These are phyloP conservation scores for Sinocyclocheilus grahami DNA, from an alignment of 2,113 vertebrate genomes.

Conservation along the genomic window DNA sequence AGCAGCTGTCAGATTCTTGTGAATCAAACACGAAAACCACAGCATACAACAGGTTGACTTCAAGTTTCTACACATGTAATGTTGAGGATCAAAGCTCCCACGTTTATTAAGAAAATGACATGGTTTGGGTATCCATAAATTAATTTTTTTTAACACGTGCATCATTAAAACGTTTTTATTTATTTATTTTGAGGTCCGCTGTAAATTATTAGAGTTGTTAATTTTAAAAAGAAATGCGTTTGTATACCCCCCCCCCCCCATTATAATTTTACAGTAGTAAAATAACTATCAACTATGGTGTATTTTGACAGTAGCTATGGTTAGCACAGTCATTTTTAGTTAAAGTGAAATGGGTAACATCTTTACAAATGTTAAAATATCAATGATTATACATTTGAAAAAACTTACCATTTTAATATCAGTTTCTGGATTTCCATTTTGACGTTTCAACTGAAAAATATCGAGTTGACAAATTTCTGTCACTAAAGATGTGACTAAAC, in stretches of 20 bases:
- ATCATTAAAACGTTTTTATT: no score
- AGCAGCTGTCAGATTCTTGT: not conserved
- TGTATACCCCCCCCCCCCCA: no score
- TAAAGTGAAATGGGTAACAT: not conserved
- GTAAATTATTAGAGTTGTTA: not conserved
- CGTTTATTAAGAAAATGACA: not conserved
- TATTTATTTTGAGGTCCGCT: not conserved
- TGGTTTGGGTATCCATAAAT: not conserved
- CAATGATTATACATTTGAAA: not conserved
- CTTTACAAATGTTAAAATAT: not conserved
- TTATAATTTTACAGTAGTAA: no score
- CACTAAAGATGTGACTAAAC: constrained; percentile 8
- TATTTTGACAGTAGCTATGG: not conserved
- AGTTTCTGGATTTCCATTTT: not conserved
- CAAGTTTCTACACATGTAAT: not conserved
- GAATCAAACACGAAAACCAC: not conserved
- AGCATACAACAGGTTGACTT: not conserved
- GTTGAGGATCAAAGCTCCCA: not conserved
- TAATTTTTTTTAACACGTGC: no score
- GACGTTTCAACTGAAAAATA: not conserved
- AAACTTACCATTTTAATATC: not conserved
- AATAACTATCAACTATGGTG: not conserved
- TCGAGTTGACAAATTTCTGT: constrained; percentile 1
- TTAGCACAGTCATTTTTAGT: not conserved
- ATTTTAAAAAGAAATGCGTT: no score